Evolutionary conservation across 1,140 invertebrate species (phyloP).

Genomic region (Cepaea nemoralis): DNA sequence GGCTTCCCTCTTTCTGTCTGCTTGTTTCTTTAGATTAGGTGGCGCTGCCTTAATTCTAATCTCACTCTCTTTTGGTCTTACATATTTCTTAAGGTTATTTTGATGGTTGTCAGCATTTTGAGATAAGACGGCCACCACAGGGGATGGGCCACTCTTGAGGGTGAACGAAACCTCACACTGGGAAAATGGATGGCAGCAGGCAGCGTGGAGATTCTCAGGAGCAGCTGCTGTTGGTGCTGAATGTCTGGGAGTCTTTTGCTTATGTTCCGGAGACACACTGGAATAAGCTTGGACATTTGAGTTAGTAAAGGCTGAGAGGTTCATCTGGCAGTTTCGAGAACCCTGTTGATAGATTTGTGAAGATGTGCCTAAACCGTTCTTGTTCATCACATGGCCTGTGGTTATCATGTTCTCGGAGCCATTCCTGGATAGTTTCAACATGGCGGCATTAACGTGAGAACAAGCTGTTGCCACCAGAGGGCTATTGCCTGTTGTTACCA

Average conservation of each 20-base stretch:
- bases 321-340: neutral
- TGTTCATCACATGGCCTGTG: neutral
- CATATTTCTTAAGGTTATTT: neutral
- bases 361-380: neutral
- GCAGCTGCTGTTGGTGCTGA: neutral
- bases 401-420: neutral
- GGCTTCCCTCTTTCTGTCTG: neutral
- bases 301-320: neutral
- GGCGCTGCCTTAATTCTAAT: neutral
- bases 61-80: neutral
- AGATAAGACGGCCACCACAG: neutral
- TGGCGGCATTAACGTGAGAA: neutral
- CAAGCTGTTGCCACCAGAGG: neutral
- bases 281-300: neutral
- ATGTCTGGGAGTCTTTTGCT: neutral
- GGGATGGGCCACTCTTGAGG: neutral
- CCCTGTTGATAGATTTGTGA: neutral
- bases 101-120: neutral
- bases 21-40: neutral
- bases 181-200: neutral
- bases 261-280: neutral
- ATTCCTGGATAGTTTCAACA: neutral
- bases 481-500: neutral
- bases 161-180: neutral
- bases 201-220: neutral